Evolutionary conservation across 2,797 vertebrate genomes (phyloP), one percentile per base, ranked within the genome.

Genomic region (Jordanella pulchra): DNA sequence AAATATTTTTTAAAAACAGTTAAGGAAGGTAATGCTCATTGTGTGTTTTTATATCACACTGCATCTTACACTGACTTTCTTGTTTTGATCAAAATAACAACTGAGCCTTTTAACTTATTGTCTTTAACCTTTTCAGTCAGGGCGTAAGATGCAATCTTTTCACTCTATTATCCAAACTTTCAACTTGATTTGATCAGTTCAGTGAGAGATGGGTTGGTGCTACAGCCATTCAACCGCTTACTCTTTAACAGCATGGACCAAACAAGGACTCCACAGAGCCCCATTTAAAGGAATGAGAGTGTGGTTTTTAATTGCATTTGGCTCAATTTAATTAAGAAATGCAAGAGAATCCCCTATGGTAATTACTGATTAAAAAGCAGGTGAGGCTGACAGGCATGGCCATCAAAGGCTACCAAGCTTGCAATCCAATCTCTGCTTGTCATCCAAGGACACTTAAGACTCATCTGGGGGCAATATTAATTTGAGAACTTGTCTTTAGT

Each of bases 271-370:
- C 90, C 82, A 44, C 84, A 65, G 87, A 90, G 88, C 53, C 87
- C 60, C 83, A 84, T 91, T 92, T 89, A 91, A 89, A 86, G 79
- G 87, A 92, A 91, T 85, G 83, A 86, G 86, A 90, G 85, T 91
- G 86, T 91, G 83, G 79, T 85, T 91, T 93, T 92, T 92, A 92
- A 93, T 93, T 92, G 91, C 90, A 91, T 93, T 92, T 93, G 84
- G 86, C 82, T 89, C 89, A 89, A 93, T 92, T 93, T 93, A 92
- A 93, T 93, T 92, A 93, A 92, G 90, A 92, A 93, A 92, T 91
- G 80, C 83, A 76, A 84, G 75, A 90, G 89, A 92, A 93, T 92
- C 89, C 90, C 87, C 89, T 68, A 77, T 92, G 90, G 92, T 93
- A 92, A 93, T 93, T 90, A 91, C 88, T 93, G 91, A 93, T 91